A percentile compares a stretch with the other conserved stretches of the same genome.
Conservation (phyloP, 2,888 invertebrate genomes). For the Seira musarum region DNA sequence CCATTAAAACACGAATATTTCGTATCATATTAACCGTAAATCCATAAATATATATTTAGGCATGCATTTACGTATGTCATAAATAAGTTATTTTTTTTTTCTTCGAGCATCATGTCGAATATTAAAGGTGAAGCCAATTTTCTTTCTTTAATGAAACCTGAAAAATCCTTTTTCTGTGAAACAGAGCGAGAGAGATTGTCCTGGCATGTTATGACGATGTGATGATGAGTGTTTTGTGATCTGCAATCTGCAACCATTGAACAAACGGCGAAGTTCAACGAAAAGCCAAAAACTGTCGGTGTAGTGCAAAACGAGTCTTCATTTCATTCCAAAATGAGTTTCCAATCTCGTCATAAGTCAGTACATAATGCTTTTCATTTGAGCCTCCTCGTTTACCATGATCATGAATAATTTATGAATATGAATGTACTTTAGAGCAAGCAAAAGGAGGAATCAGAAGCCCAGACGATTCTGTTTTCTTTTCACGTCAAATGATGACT, state of each 20-base stretch:
- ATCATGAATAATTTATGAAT: slow-evolving; percentile 2
- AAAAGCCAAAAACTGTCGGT: too few relatives aligned
- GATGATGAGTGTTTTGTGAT: background rate
- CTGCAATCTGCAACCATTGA: background rate
- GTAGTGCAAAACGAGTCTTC: background rate
- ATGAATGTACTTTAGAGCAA: background rate
- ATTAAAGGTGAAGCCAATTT: too few relatives aligned
- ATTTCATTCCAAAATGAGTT: background rate
- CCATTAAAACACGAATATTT: too few relatives aligned
- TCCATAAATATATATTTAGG: too few relatives aligned
- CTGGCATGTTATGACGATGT: background rate
- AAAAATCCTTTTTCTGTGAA: background rate
- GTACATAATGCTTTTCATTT: background rate
- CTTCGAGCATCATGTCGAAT: too few relatives aligned
- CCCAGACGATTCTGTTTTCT: too few relatives aligned
- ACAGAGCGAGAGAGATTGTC: slow-evolving; percentile 10
- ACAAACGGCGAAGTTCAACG: background rate
- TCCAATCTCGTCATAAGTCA: too few relatives aligned
- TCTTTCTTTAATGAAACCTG: too few relatives aligned
- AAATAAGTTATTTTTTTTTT: too few relatives aligned
- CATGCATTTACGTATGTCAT: too few relatives aligned
- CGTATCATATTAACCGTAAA: too few relatives aligned
- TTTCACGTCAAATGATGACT: too few relatives aligned
- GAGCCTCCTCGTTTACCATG: background rate
- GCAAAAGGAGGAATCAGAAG: background rate